phyloP scores from a whole-genome alignment of 2,797 vertebrate species.

The Lagocephalus sceleratus region DNA sequence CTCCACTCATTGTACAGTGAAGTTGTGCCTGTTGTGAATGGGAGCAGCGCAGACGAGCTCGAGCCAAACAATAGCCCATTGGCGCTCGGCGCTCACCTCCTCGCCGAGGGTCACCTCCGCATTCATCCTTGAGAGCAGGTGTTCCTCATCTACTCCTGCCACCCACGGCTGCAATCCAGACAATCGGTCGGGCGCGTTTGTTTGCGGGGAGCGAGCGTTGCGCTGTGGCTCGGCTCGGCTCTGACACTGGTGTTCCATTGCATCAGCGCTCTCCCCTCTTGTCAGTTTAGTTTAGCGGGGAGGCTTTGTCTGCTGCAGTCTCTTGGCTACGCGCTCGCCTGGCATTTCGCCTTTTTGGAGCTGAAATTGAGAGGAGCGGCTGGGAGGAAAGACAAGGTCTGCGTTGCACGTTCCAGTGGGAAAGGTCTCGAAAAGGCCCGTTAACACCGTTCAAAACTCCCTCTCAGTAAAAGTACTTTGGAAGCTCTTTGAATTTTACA shows the following conservation, averaged over 20 bases:
- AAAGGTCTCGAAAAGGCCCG: conserved; percentile 38
- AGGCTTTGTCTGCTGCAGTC: conserved; percentile 52
- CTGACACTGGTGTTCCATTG: conserved; percentile 49
- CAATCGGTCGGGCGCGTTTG: conserved; percentile 22
- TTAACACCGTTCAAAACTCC: conserved; percentile 21
- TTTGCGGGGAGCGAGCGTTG: conserved; percentile 32
- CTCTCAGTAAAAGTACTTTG: conserved; percentile 11
- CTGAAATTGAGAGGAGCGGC: conserved; percentile 31
- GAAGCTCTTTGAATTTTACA: not conserved
- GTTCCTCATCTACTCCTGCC: conserved; percentile 12
- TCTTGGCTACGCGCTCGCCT: conserved; percentile 58
- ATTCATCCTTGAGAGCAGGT: conserved; percentile 10
- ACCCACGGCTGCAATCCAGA: conserved; percentile 34
- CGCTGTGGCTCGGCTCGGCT: conserved; percentile 33
- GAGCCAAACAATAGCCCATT: conserved; percentile 20
- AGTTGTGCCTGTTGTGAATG: conserved; percentile 9
- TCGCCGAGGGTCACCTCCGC: conserved; percentile 16
- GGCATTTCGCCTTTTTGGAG: conserved; percentile 59
- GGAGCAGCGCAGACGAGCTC: conserved; percentile 10
- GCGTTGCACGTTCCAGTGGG: conserved; percentile 50
- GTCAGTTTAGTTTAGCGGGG: conserved; percentile 59
- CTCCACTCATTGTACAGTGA: conserved; percentile 10
- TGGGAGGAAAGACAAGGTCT: conserved; percentile 36
- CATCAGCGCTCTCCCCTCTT: conserved; percentile 57
- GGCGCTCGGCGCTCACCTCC: conserved; percentile 3